phyloP scores from a whole-genome alignment of 2,888 invertebrate species.

The Drosophila seclusa region DNA sequence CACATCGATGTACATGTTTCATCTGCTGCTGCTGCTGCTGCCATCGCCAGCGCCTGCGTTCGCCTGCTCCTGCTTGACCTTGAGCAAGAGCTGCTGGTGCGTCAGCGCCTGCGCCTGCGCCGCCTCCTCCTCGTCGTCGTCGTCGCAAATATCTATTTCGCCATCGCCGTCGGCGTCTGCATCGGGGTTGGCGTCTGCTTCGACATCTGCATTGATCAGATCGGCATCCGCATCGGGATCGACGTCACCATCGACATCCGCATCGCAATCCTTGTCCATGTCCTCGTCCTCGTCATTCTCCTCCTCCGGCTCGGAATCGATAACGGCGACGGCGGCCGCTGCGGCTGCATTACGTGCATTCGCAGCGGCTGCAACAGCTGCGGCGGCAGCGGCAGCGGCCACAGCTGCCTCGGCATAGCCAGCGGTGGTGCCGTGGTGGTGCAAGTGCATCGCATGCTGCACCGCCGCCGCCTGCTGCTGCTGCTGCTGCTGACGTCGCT shows the following conservation, averaged over 20 bases:
- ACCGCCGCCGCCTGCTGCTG: constrained; percentile 62
- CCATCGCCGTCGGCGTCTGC: constrained; percentile 62
- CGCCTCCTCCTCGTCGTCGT: constrained; percentile 70
- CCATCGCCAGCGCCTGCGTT: constrained; percentile 32
- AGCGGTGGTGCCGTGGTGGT: constrained; percentile 59
- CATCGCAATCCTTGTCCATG: constrained; percentile 49
- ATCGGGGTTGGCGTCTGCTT: constrained; percentile 31
- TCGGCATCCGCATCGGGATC: constrained; percentile 41
- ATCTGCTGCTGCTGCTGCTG: constrained; percentile 71
- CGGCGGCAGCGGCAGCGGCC: constrained; percentile 69
- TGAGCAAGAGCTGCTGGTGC: constrained; percentile 68
- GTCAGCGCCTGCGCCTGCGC: constrained; percentile 42
- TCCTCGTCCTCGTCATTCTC: constrained; percentile 66
- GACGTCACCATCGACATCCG: constrained; percentile 21
- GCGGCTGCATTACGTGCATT: constrained; percentile 66
- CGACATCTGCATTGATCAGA: constrained; percentile 26
- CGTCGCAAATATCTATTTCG: constrained; percentile 82
- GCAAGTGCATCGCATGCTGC: constrained; percentile 63
- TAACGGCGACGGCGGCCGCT: constrained; percentile 50
- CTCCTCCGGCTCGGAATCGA: constrained; percentile 61
- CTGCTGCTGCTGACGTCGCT: constrained; percentile 68
- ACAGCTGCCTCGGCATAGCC: constrained; percentile 71
- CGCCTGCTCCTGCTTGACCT: constrained; percentile 75
- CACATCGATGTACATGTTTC: constrained; percentile 83
- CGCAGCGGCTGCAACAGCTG: constrained; percentile 66